Conservation (phyloP, 2,113 vertebrate genomes). For the Brachypteracias leptosomus region DNA sequence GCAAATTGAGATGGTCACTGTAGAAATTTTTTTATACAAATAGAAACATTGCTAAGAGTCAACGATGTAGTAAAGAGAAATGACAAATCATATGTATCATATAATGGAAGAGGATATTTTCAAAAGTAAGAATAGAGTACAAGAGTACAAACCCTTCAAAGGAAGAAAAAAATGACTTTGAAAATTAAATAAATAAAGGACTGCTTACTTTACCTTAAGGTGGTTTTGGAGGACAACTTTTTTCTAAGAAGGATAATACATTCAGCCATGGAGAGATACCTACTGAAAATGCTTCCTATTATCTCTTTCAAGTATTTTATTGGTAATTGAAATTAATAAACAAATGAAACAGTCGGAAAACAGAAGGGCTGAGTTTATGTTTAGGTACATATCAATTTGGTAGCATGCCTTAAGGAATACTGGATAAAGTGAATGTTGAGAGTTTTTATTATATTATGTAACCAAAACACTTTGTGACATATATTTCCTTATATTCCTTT, state of each 20-base stretch:
- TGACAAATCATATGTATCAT: rapidly evolving
- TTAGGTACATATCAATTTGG: neutral
- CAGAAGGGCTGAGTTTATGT: neutral
- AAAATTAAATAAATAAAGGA: neutral
- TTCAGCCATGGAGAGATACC: neutral
- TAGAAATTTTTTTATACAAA: neutral
- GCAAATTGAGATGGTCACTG: neutral
- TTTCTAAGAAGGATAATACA: neutral
- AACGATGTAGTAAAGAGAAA: neutral
- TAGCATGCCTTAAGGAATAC: neutral
- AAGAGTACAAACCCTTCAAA: neutral
- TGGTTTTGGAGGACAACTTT: neutral
- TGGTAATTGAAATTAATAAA: neutral
- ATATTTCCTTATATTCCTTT: neutral
- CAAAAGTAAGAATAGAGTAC: neutral
- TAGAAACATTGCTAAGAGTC: neutral
- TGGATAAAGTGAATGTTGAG: neutral
- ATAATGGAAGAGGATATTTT: neutral
- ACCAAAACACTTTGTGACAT: neutral
- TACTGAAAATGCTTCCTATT: neutral
- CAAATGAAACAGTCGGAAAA: neutral
- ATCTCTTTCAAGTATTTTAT: neutral
- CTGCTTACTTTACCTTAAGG: neutral
- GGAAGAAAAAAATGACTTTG: neutral
- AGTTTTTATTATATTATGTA: neutral